Evolutionary conservation across 2,888 invertebrate species (phyloP), one percentile per base, ranked within the genome.

Genomic region (Luperina nickerlii): DNA sequence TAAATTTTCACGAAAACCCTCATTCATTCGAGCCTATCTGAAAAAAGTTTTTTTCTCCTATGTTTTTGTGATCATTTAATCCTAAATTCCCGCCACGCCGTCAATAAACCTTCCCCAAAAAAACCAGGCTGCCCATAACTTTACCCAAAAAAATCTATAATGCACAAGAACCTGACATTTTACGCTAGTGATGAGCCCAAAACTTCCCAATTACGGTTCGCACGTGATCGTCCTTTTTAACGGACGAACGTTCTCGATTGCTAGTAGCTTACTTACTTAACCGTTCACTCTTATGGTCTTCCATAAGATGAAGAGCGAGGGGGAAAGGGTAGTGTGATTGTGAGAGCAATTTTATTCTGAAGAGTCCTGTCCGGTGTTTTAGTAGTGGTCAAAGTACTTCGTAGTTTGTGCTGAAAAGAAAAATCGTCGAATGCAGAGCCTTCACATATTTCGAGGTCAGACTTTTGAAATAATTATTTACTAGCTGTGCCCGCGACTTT

Each of bases 211-310:
- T 86, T 86, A 76, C 81, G 42, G 57, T 45, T 27, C 48, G 86
- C 74, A 81, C 88, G 88, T 86, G 88, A 78, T 78, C 76, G 66
- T 57, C 27, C 15, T 78, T 51, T 51, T 62, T 76, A 76, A 84
- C 66, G 48, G 65, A 75, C 27, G 60, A 57, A 82, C 27, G 54
- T 4, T 15, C 18, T 18, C 75, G 62, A 77, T 87, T 87, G 73
- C 32, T 45, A 4, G 20, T n/a, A 38, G 48, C 57, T 57, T 42
- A 73, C 83, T 76, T 66, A 65, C 76, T 57, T 69, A 32, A 9
- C 75, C 68, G 5, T 38, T 38, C 76, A 27, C 66, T 67, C 82
- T 20, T 11, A 70, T 51, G 18, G 45, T 11, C 11, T 11, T 11
- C 45, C 45, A 45, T 45, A 45, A 45, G 3, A 45, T 2, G 45